These are phyloP conservation scores for Rhadinocentrus ornatus DNA, from an alignment of 2,797 vertebrate species.

Conservation along the genomic window DNA sequence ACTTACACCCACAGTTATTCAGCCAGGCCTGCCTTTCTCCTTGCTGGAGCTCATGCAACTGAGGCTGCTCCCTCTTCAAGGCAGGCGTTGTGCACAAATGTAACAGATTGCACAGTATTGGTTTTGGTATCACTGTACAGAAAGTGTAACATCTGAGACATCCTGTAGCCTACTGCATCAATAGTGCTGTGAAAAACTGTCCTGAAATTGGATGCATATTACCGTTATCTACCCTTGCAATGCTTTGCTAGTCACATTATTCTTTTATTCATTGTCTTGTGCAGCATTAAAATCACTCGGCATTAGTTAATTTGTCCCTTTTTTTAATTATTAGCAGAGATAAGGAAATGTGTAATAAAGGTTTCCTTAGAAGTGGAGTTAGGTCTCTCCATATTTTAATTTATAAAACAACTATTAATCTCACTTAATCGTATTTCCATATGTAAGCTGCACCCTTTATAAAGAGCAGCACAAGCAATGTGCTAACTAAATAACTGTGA, in stretches of 20 bases:
- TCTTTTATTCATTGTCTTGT: neutral
- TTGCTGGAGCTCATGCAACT: conserved; percentile 31
- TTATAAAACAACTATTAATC: conserved; percentile 43
- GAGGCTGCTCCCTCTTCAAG: conserved; percentile 24
- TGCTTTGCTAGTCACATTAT: neutral
- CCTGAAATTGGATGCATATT: conserved; percentile 23
- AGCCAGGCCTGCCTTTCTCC: conserved; percentile 42
- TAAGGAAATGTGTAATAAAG: conserved; percentile 35
- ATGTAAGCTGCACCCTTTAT: conserved; percentile 40
- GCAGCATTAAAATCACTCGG: conserved; percentile 11
- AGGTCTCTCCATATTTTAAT: conserved; percentile 44
- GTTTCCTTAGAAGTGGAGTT: conserved; percentile 24
- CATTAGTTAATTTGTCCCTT: conserved; percentile 34
- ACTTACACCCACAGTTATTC: conserved; percentile 67
- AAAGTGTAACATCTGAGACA: conserved; percentile 64
- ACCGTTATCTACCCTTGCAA: conserved; percentile 19
- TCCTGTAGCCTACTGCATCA: conserved; percentile 50
- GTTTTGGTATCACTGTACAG: conserved; percentile 54
- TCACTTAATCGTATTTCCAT: conserved; percentile 52
- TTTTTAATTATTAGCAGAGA: conserved; percentile 23
- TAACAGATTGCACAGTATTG: conserved; percentile 40
- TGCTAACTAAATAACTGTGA: conserved; percentile 55
- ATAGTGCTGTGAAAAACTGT: conserved; percentile 41
- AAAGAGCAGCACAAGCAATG: conserved; percentile 40
- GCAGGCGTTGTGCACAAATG: conserved; percentile 29